These are phyloP conservation scores for Troides oblongomaculatus DNA, from an alignment of 2,888 invertebrate species.

Conservation along the genomic window DNA sequence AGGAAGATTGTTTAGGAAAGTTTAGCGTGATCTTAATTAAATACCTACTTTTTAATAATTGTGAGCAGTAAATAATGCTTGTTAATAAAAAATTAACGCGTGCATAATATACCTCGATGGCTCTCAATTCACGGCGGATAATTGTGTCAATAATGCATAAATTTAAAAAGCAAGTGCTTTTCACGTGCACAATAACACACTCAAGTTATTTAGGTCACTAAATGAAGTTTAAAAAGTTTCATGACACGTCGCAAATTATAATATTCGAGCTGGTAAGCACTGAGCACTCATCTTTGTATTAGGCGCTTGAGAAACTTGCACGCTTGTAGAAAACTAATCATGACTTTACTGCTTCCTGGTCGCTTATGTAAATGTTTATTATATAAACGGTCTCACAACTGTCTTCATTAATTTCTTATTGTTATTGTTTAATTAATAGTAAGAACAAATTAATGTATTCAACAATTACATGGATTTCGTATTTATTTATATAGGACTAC, in stretches of 20 bases:
- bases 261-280: conserved; percentile 18
- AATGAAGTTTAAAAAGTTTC: conserved; percentile 22
- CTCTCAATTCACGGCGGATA: background rate
- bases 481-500: too few species aligned
- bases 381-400: conserved; percentile 1
- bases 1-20: too few species aligned
- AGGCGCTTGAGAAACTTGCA: conserved; percentile 24
- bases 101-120: background rate
- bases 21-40: too few species aligned
- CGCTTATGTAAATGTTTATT: conserved; percentile 18
- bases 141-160: conserved; percentile 25
- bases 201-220: conserved; percentile 24
- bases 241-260: conserved; percentile 21
- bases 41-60: background rate
- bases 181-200: conserved; percentile 9
- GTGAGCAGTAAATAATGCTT: background rate
- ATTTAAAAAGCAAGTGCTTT: conserved; percentile 16
- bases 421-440: background rate
- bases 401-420: conserved; percentile 8
- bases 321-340: conserved; percentile 27
- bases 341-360: conserved; percentile 14
- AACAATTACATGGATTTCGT: too few species aligned
- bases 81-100: background rate
- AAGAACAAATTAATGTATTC: too few species aligned
- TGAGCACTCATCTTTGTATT: conserved; percentile 28